These are phyloP conservation scores for Lasioglossum leucozonium DNA, from an alignment of 2,888 invertebrate genomes.

Conservation along the genomic window DNA sequence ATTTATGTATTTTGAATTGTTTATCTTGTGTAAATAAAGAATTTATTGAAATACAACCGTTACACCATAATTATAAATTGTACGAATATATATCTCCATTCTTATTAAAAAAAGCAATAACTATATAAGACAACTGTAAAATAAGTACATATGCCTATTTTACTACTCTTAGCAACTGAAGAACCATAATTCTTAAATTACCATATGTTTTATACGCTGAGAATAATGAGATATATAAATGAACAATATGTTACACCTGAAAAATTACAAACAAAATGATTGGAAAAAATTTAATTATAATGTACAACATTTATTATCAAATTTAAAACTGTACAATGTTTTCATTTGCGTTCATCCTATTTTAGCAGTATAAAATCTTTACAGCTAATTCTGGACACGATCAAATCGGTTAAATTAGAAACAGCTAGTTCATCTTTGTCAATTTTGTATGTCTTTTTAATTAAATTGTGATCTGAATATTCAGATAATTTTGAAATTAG, in stretches of 20 bases:
- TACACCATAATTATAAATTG: neutral
- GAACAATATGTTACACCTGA: neutral
- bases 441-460: conserved; percentile 88
- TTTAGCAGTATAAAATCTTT: conserved; percentile 86
- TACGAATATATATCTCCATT: neutral
- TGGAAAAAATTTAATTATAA: neutral
- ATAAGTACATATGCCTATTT: too few relatives aligned
- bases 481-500: conserved; percentile 85
- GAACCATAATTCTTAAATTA: conserved; percentile 32
- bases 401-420: conserved; percentile 86
- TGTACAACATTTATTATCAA: conserved; percentile 16
- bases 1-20: conserved; percentile 15
- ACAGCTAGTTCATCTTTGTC: conserved; percentile 85
- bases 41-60: neutral
- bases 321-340: conserved; percentile 9
- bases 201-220: conserved; percentile 8
- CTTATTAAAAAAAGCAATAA: neutral
- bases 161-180: neutral
- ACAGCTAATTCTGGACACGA: conserved; percentile 89
- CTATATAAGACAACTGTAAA: too few relatives aligned
- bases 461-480: conserved; percentile 85
- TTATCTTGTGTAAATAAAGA: conserved; percentile 12
- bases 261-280: neutral
- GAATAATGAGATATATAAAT: conserved; percentile 20
- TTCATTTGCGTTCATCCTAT: conserved; percentile 32